phyloP scores from a whole-genome alignment of 2,888 invertebrate species.

The Hofmannophila pseudospretella region DNA sequence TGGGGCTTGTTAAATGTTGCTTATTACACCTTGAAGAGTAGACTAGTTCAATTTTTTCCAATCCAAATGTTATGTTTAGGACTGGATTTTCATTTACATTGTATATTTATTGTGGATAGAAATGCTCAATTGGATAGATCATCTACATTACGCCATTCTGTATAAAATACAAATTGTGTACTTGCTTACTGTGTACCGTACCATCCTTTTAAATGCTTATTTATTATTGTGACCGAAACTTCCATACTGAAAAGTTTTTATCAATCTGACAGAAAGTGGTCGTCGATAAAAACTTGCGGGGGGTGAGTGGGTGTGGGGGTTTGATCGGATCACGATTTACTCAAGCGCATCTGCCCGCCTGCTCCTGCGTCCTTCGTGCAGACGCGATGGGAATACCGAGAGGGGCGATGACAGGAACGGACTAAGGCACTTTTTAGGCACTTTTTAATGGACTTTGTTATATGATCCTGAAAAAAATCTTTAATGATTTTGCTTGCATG shows the following conservation, averaged over 20 bases:
- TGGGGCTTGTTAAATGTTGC: constrained; percentile 1
- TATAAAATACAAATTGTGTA: no score
- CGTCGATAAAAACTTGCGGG: constrained; percentile 11
- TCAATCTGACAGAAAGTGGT: constrained; percentile 26
- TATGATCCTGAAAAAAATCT: no score
- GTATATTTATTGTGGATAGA: no score
- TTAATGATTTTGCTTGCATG: no score
- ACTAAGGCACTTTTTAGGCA: background rate
- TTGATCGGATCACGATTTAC: constrained; percentile 51
- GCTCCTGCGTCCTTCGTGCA: constrained; percentile 55
- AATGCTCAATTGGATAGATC: no score
- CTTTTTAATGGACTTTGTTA: no score
- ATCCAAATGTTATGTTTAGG: no score
- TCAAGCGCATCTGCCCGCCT: constrained; percentile 61
- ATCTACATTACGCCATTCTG: no score
- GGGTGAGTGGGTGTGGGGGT: constrained; percentile 12
- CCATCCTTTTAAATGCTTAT: no score
- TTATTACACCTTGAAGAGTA: background rate
- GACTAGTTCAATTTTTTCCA: no score
- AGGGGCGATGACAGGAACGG: constrained; percentile 8
- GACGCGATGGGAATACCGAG: constrained; percentile 47
- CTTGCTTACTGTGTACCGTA: no score
- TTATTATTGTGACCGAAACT: background rate
- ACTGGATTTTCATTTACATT: no score
- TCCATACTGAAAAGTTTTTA: constrained; percentile 12